Percentiles rank a stretch among this genome's conserved stretches.
These are phyloP conservation scores for Heloderma charlesbogerti DNA, from an alignment of 2,113 vertebrate genomes.

Conservation along the genomic window DNA sequence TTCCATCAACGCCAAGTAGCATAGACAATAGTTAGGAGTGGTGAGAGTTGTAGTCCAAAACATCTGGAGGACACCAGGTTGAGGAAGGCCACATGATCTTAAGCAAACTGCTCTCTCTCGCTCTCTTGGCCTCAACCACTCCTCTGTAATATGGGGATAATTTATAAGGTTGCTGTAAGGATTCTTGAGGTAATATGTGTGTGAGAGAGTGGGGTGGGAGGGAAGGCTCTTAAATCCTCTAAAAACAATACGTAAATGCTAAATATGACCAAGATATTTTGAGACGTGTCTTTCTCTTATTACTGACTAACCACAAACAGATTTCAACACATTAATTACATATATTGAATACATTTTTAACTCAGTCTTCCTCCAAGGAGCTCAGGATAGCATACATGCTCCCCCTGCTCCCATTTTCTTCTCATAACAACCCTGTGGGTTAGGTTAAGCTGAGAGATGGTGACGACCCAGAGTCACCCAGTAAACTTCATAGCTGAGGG, in stretches of 20 bases:
- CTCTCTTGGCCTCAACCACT: too few species aligned
- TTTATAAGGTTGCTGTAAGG: background rate
- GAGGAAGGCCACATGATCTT: background rate
- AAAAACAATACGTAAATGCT: background rate
- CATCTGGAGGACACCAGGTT: background rate
- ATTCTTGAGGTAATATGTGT: background rate
- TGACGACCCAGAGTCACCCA: background rate
- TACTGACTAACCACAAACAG: background rate
- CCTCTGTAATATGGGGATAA: background rate
- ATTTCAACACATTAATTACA: background rate
- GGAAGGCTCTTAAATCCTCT: background rate
- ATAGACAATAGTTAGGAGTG: background rate
- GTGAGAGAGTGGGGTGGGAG: too few species aligned
- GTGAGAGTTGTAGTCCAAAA: background rate
- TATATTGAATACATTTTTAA: background rate
- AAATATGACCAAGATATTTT: background rate
- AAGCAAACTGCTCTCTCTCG: background rate
- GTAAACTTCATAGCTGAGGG: background rate
- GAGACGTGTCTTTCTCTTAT: background rate
- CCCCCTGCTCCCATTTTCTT: background rate
- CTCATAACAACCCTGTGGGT: background rate
- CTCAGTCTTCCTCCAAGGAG: background rate
- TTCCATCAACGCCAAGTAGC: background rate
- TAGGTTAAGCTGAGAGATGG: background rate
- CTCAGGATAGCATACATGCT: background rate